Percentiles rank a stretch among this genome's conserved stretches.
phyloP scores from a whole-genome alignment of 1,140 invertebrate species.

The Panagrolaimus sp. region DNA sequence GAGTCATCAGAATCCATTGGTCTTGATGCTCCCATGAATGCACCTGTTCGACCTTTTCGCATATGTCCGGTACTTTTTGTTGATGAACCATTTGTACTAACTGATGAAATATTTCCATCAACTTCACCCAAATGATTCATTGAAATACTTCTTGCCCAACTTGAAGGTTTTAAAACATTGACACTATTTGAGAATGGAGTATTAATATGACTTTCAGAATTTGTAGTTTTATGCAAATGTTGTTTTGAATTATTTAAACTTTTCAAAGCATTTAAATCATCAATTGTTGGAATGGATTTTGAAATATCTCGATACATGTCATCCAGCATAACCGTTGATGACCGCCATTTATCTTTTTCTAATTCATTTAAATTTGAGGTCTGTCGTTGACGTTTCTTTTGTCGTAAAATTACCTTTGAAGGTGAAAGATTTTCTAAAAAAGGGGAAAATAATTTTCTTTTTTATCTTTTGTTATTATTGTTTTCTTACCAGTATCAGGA shows the following conservation, averaged over 20 bases:
- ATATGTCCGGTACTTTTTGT: neutral
- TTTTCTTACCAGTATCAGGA: neutral
- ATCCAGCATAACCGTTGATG: constrained; percentile 54
- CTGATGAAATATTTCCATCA: neutral
- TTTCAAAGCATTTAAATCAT: constrained; percentile 40
- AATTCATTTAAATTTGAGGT: constrained; percentile 29
- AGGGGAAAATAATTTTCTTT: neutral
- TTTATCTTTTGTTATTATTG: neutral
- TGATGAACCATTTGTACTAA: neutral
- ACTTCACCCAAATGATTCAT: constrained; percentile 23
- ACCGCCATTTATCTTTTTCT: constrained; percentile 51
- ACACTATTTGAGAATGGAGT: neutral
- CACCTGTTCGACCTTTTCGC: neutral
- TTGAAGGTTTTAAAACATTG: neutral
- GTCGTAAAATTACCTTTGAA: constrained; percentile 39
- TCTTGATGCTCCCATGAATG: constrained; percentile 2
- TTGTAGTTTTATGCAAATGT: constrained; percentile 30
- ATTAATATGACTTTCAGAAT: constrained; percentile 19
- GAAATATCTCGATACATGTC: constrained; percentile 51
- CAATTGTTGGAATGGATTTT: constrained; percentile 55
- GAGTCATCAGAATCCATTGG: constrained; percentile 28
- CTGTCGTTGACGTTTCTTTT: constrained; percentile 50
- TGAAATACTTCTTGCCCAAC: constrained; percentile 16
- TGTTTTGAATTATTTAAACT: constrained; percentile 29
- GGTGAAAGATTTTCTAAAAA: constrained; percentile 16